Evolutionary conservation across 2,797 vertebrate genomes (phyloP), one percentile per base, ranked within the genome.

Genomic region (Graptemys geographica): DNA sequence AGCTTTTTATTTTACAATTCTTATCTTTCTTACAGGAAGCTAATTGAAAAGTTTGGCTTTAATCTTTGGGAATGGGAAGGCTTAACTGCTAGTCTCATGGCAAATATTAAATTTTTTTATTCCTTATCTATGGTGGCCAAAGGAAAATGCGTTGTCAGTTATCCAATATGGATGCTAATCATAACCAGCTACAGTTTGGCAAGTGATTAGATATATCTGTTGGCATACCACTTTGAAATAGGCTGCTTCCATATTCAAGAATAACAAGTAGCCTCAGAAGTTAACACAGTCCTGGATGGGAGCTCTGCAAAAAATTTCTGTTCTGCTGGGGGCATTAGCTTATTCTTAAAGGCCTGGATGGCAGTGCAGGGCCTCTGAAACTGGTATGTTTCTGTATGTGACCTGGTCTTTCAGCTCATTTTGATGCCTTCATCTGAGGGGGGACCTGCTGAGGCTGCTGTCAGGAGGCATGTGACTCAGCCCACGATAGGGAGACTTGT

Each of bases 11-110:
- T 3, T 93, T 51, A 5, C 16, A 1, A 11, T 28, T 21, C 79
- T 87, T 41, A 82, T 76, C 80, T n/a, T 83, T 88, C 90, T 83
- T 92, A 98, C 59, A 76, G 44, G 15, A 94, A 93, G 31, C 51
- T 2, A 79, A 56, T 88, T 5, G 86, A 27, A 80, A 90, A 82
- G 27, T 0, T 5, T 52, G 11, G 4, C 15, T 37, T 47, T 23
- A 65, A 6, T n/a, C 82, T 84, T 95, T 85, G 4, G 5, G 8
- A 84, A 90, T 19, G 0, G 0, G 25, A 18, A 62, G 62, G 27
- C 41, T 3, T 55, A 51, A 23, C 56, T 72, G 13, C 11, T 90
- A 52, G 52, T 33, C 16, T 59, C 87, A 18, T 51, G 76, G 23
- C 2, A 78, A 56, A 41, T 88, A 11, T 27, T 79, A 47, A 31